Conservation (phyloP, 2,113 vertebrate species). For the Cygnus buccinator region DNA sequence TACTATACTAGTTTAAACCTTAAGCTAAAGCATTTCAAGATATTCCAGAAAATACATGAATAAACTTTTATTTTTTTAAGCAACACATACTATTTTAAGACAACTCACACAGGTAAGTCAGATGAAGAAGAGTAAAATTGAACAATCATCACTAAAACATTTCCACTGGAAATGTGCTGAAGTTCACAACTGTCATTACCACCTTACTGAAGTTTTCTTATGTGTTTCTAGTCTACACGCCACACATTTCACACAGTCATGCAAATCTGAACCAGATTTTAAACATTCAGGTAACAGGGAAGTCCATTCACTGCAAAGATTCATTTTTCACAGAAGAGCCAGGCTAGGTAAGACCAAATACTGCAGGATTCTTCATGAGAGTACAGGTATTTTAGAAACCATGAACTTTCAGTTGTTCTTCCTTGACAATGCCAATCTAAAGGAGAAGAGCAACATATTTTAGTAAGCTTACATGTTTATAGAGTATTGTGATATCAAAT, state of each 20-base stretch:
- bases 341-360: constrained; percentile 50
- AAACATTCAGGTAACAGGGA: constrained; percentile 65
- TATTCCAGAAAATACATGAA: constrained; percentile 56
- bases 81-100: constrained; percentile 77
- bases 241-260: constrained; percentile 67
- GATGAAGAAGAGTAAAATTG: constrained; percentile 73
- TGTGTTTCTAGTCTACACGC: constrained; percentile 78
- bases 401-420: constrained; percentile 90
- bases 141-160: constrained; percentile 77
- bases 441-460: constrained; percentile 39
- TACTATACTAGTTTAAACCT: neutral
- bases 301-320: constrained; percentile 80
- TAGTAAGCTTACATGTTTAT: neutral
- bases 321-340: constrained; percentile 76
- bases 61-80: constrained; percentile 78
- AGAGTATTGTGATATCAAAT: neutral
- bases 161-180: constrained; percentile 84
- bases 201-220: constrained; percentile 80
- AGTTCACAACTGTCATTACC: constrained; percentile 68
- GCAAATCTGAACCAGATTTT: constrained; percentile 70
- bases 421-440: constrained; percentile 88
- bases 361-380: constrained; percentile 62
- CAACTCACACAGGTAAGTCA: constrained; percentile 77
- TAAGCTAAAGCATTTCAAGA: constrained; percentile 39
- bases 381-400: constrained; percentile 80